Conservation (phyloP, 2,888 invertebrate genomes). For the Hesperia comma region DNA sequence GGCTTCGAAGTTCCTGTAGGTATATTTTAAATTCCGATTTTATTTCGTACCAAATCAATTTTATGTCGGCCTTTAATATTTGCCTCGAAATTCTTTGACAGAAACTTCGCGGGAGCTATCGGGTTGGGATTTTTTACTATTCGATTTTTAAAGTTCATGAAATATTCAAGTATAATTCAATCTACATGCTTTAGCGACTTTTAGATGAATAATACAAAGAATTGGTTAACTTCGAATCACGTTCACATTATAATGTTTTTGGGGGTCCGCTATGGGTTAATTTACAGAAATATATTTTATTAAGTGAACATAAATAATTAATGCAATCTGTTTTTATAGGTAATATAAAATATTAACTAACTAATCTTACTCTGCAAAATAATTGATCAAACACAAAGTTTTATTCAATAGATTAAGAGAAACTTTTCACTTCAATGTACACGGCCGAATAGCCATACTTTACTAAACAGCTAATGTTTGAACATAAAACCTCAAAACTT, state of each 20-base stretch:
- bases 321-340: no score
- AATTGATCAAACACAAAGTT: no score
- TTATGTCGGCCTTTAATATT: slow-evolving; percentile 34
- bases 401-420: no score
- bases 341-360: no score
- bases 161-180: background rate
- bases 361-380: no score
- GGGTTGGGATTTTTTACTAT: slow-evolving; percentile 1
- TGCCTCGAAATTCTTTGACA: slow-evolving; percentile 29
- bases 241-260: no score
- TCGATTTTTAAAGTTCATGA: slow-evolving; percentile 10
- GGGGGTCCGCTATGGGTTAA: no score
- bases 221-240: background rate
- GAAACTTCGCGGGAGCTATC: slow-evolving; percentile 16
- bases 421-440: no score
- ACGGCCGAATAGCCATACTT: background rate
- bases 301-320: no score
- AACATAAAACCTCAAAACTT: slow-evolving; percentile 1
- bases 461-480: background rate
- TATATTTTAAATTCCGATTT: slow-evolving; percentile 60
- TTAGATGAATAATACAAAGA: background rate
- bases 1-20: slow-evolving; percentile 55
- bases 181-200: background rate
- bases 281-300: no score
- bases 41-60: slow-evolving; percentile 53